Conservation (phyloP, 2,113 vertebrate species). For the Anguilla japonica region DNA sequence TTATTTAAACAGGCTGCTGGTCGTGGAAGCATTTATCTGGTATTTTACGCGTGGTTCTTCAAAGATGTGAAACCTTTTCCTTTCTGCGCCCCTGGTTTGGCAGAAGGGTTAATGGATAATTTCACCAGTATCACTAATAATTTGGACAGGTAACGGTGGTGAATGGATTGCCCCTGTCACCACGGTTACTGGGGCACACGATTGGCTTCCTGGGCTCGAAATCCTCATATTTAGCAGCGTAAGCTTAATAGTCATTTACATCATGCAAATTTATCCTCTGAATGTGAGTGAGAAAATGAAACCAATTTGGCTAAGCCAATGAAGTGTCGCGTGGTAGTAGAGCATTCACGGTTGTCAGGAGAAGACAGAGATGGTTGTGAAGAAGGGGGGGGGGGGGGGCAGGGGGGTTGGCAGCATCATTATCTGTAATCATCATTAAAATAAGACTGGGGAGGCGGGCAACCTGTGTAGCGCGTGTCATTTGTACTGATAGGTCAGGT, state of each 20-base stretch:
- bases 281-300: neutral
- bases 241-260: too few relatives aligned
- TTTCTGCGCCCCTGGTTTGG: neutral
- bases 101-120: too few relatives aligned
- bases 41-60: neutral
- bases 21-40: neutral
- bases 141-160: too few relatives aligned
- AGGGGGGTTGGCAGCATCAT: neutral
- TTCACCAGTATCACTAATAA: too few relatives aligned
- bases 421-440: neutral
- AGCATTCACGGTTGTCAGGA: neutral
- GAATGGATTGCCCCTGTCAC: too few relatives aligned
- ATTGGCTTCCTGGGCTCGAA: neutral
- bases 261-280: neutral
- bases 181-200: too few relatives aligned
- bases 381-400: too few relatives aligned
- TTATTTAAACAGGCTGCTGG: neutral
- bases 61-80: neutral
- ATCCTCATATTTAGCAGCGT: too few relatives aligned
- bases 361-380: neutral
- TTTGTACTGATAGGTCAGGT: neutral
- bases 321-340: neutral
- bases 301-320: neutral
- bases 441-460: neutral
- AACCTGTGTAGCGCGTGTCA: neutral